Evolutionary conservation across 2,113 vertebrate species (phyloP).

Genomic region (Bucco capensis): DNA sequence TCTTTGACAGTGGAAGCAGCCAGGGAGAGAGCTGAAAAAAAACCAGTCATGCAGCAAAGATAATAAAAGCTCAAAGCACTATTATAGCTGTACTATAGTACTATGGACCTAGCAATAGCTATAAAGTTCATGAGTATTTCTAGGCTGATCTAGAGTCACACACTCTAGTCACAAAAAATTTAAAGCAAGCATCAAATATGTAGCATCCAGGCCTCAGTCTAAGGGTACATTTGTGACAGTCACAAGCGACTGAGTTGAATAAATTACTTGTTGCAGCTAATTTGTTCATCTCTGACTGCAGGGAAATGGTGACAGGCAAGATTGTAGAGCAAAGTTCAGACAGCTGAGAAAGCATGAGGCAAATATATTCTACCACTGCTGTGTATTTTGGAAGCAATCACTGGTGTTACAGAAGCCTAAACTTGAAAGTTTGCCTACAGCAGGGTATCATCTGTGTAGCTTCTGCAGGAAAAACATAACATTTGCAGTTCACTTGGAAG

Average conservation of each 20-base stretch:
- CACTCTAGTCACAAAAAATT: background rate
- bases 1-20: background rate
- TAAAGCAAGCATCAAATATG: background rate
- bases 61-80: background rate
- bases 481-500: background rate
- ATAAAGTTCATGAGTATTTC: background rate
- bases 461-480: background rate
- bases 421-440: conserved; percentile 2
- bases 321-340: background rate
- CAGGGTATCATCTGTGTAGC: background rate
- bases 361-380: background rate
- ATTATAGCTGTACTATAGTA: background rate
- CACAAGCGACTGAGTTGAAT: background rate
- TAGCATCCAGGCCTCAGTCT: background rate
- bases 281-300: background rate
- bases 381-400: background rate
- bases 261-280: background rate
- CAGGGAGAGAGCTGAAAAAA: background rate
- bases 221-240: background rate
- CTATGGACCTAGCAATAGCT: background rate
- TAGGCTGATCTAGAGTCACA: background rate
- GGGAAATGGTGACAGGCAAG: background rate
- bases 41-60: background rate
- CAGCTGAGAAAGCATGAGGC: background rate
- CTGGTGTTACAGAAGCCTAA: background rate